Percentiles rank a stretch among this genome's conserved stretches.
Evolutionary conservation across 1,140 invertebrate genomes (phyloP).

Genomic region (Eueides isabella): DNA sequence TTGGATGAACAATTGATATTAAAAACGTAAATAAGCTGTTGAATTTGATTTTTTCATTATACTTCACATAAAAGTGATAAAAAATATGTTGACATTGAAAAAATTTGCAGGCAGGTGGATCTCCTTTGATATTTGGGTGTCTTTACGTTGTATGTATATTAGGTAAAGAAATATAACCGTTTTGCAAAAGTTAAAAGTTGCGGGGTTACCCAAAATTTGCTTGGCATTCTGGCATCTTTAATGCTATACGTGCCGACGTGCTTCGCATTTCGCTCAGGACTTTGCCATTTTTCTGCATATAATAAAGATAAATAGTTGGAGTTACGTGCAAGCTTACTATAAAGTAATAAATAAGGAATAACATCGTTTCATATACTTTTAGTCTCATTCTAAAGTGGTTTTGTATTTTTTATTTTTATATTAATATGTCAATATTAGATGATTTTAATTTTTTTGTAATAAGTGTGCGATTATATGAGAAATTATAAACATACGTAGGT

Average conservation of each 20-base stretch:
- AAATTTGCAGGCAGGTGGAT: neutral
- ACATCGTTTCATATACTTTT: neutral
- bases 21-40: neutral
- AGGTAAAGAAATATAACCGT: neutral
- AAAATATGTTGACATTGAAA: neutral
- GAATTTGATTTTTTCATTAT: neutral
- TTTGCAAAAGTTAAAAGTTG: neutral
- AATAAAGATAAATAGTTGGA: slow-evolving; percentile 40
- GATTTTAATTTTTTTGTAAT: too few species aligned
- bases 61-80: neutral
- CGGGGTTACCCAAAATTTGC: slow-evolving; percentile 14
- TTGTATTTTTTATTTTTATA: neutral
- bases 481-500: too few species aligned
- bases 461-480: too few species aligned
- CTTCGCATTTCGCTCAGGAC: slow-evolving; percentile 26
- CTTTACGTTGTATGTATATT: neutral
- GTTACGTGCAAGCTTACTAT: slow-evolving; percentile 20
- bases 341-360: slow-evolving; percentile 12
- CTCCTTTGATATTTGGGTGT: neutral
- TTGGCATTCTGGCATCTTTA: slow-evolving; percentile 15
- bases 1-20: slow-evolving; percentile 19
- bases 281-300: slow-evolving; percentile 32
- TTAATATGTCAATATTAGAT: too few species aligned
- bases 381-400: neutral
- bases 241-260: slow-evolving; percentile 16